These are phyloP conservation scores for Nibea albiflora DNA, from an alignment of 2,113 vertebrate species.

Conservation along the genomic window DNA sequence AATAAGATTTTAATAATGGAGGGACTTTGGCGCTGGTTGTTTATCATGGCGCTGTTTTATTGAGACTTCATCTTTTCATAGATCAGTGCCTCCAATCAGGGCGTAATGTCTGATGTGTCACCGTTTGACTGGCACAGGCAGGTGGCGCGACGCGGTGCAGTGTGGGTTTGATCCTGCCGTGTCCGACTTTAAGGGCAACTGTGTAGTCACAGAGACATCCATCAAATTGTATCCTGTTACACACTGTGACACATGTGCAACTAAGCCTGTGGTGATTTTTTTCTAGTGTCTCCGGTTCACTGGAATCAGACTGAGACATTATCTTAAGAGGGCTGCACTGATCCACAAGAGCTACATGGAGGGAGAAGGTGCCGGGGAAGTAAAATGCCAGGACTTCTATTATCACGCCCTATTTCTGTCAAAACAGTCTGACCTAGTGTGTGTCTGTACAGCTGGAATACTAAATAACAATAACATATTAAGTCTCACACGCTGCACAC, in stretches of 20 bases:
- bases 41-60: constrained; percentile 36
- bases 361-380: constrained; percentile 19
- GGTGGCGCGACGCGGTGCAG: constrained; percentile 61
- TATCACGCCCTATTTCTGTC: constrained; percentile 69
- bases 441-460: constrained; percentile 34
- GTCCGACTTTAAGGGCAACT: constrained; percentile 63
- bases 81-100: constrained; percentile 26
- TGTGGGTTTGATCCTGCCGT: constrained; percentile 52
- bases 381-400: constrained; percentile 52
- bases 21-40: constrained; percentile 48
- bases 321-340: constrained; percentile 43
- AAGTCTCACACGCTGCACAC: constrained; percentile 15
- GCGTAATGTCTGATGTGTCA: constrained; percentile 54
- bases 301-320: constrained; percentile 47
- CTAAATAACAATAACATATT: constrained; percentile 2
- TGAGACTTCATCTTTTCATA: constrained; percentile 38
- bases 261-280: constrained; percentile 42
- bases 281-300: constrained; percentile 45
- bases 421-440: constrained; percentile 54
- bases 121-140: constrained; percentile 69
- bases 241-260: constrained; percentile 62
- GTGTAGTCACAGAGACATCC: constrained; percentile 57
- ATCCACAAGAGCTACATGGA: constrained; percentile 27
- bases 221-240: constrained; percentile 68
- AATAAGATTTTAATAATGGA: constrained; percentile 35